A percentile compares a stretch with the other conserved stretches of the same genome.
These are phyloP conservation scores for Arctia plantaginis DNA, from an alignment of 2,888 invertebrate genomes.

Conservation along the genomic window DNA sequence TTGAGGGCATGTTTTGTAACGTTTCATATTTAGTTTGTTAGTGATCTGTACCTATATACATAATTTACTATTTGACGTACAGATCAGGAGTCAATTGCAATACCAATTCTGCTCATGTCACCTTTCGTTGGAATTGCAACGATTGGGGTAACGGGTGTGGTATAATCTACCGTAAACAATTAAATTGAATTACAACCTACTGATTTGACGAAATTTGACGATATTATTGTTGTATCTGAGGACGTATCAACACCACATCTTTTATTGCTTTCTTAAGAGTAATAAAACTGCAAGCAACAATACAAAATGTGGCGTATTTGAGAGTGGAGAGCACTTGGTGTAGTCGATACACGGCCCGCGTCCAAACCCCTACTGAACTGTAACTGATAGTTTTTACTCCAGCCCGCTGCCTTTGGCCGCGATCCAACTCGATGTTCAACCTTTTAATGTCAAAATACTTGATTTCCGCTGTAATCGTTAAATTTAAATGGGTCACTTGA, in stretches of 20 bases:
- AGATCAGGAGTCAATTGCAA: background rate
- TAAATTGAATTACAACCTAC: background rate
- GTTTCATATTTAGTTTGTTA: background rate
- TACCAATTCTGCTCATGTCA: background rate
- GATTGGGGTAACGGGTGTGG: background rate
- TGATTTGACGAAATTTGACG: background rate
- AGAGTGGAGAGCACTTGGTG: background rate
- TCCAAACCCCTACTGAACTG: slow-evolving; percentile 7
- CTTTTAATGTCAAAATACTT: slow-evolving; percentile 47
- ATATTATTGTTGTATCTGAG: background rate
- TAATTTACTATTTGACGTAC: too few species aligned
- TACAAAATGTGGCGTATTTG: background rate
- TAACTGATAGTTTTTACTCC: slow-evolving; percentile 46
- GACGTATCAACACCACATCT: background rate
- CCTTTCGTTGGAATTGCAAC: too few species aligned
- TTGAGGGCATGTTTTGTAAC: background rate
- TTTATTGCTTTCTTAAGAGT: background rate
- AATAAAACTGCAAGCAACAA: background rate
- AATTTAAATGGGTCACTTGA: slow-evolving; percentile 37
- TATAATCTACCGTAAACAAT: background rate
- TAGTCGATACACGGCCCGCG: background rate
- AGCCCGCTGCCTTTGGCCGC: slow-evolving; percentile 36
- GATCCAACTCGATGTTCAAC: slow-evolving; percentile 40
- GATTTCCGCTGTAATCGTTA: slow-evolving; percentile 43
- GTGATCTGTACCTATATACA: background rate